Evolutionary conservation across 2,888 invertebrate species (phyloP).

Genomic region (Hirudinaria manillensis): DNA sequence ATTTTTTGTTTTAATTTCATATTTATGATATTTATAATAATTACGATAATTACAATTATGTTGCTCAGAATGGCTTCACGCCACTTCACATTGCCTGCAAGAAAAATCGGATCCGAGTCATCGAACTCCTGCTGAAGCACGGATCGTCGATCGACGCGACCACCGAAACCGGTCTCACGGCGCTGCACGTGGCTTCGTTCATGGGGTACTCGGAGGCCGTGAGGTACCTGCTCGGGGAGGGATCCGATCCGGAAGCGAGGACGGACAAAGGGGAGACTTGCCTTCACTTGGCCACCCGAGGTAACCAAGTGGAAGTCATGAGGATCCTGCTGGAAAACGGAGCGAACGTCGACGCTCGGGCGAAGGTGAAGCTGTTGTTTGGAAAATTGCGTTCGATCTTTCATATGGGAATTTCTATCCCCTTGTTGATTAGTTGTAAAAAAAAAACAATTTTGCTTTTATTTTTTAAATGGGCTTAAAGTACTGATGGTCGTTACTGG

Average conservation of each 20-base stretch:
- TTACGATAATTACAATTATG: too few relatives aligned
- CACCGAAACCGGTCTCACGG: slow-evolving; percentile 78
- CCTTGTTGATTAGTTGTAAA: not conserved
- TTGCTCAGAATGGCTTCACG: slow-evolving; percentile 79
- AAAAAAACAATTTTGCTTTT: not conserved
- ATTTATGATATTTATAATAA: too few relatives aligned
- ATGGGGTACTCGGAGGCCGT: slow-evolving; percentile 99
- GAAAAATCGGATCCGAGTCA: slow-evolving; percentile 95
- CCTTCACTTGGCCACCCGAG: slow-evolving; percentile 91
- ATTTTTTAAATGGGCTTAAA: too few relatives aligned
- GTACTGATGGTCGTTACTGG: not conserved
- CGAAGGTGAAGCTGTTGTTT: slow-evolving; percentile 52
- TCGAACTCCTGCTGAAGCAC: slow-evolving; percentile 90
- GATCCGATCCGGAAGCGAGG: slow-evolving; percentile 87
- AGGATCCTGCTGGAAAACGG: slow-evolving; percentile 71
- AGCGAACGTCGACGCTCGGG: slow-evolving; percentile 81
- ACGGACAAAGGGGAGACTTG: slow-evolving; percentile 99
- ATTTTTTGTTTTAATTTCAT: too few relatives aligned
- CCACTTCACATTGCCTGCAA: slow-evolving; percentile 99
- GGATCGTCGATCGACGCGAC: slow-evolving; percentile 82
- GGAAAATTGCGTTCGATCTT: too few relatives aligned
- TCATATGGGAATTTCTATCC: not conserved
- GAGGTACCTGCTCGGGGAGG: slow-evolving; percentile 84
- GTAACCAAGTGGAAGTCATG: slow-evolving; percentile 98
- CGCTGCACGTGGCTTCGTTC: slow-evolving; percentile 95